Evolutionary conservation across 2,888 invertebrate species (phyloP).

Genomic region (Tenthredo notha): DNA sequence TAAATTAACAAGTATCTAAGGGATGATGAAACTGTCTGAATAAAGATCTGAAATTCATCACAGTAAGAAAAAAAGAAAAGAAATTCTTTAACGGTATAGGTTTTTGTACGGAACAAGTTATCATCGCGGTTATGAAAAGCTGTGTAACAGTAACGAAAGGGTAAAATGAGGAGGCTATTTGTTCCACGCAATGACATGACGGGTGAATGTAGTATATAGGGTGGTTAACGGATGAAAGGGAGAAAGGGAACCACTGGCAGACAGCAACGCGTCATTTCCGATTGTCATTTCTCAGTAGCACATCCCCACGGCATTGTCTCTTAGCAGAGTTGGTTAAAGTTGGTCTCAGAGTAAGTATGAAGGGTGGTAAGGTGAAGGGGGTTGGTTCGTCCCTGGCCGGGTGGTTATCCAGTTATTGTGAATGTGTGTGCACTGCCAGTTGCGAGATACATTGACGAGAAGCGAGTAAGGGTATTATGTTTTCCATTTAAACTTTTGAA

Average conservation of each 20-base stretch:
- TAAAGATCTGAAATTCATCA: neutral
- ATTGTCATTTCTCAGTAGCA: conserved; percentile 69
- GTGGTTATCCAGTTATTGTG: conserved; percentile 25
- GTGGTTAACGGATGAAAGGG: neutral
- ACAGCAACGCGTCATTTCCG: conserved; percentile 69
- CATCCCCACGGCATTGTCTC: conserved; percentile 44
- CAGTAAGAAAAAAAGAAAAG: too few species aligned
- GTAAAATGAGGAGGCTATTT: conserved; percentile 44
- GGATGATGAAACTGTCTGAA: too few species aligned
- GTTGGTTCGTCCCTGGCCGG: neutral
- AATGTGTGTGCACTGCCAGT: conserved; percentile 12
- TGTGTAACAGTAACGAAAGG: neutral
- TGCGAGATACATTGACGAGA: conserved; percentile 37
- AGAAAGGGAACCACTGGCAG: conserved; percentile 13
- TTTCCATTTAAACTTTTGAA: conserved; percentile 68
- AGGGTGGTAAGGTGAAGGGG: neutral
- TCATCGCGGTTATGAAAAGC: neutral
- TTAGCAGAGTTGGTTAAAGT: conserved; percentile 34
- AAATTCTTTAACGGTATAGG: neutral
- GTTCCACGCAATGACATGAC: conserved; percentile 36
- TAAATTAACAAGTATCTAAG: neutral
- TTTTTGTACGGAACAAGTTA: neutral
- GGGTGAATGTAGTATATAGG: neutral
- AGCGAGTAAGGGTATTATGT: conserved; percentile 53
- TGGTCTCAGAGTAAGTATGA: neutral